Evolutionary conservation across 2,888 invertebrate genomes (phyloP).

Genomic region (Spialia ferax): DNA sequence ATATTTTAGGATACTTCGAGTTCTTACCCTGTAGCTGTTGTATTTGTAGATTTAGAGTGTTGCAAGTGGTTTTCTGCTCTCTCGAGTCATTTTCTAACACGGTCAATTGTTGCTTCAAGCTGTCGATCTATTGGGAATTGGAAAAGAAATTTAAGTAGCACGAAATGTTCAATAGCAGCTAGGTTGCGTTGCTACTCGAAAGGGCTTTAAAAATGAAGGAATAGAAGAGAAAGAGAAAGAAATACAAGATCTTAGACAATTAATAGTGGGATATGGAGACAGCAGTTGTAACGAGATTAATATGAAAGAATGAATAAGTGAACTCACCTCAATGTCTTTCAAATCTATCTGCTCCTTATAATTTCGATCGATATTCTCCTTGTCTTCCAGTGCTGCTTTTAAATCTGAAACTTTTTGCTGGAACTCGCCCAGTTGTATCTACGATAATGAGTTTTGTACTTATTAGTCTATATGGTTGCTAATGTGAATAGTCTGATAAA

Average conservation of each 20-base stretch:
- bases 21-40: slow-evolving; percentile 60
- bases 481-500: too few species aligned
- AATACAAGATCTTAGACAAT: not conserved
- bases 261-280: too few species aligned
- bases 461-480: too few species aligned
- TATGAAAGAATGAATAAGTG: not conserved
- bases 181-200: too few species aligned
- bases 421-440: slow-evolving; percentile 52
- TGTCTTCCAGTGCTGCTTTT: slow-evolving; percentile 53
- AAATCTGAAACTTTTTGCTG: slow-evolving; percentile 53
- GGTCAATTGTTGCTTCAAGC: slow-evolving; percentile 45
- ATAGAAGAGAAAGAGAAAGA: too few species aligned
- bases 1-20: not conserved
- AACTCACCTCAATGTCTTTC: slow-evolving; percentile 62
- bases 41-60: slow-evolving; percentile 53
- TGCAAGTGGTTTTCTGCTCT: slow-evolving; percentile 50
- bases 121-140: not conserved
- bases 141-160: not conserved
- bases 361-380: slow-evolving; percentile 49
- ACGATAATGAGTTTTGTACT: not conserved
- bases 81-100: slow-evolving; percentile 48
- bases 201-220: too few species aligned
- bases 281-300: too few species aligned
- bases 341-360: slow-evolving; percentile 51
- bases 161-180: too few species aligned